Evolutionary conservation across 2,797 vertebrate species (phyloP).

Genomic region (Microctenopoma steveboyesi): DNA sequence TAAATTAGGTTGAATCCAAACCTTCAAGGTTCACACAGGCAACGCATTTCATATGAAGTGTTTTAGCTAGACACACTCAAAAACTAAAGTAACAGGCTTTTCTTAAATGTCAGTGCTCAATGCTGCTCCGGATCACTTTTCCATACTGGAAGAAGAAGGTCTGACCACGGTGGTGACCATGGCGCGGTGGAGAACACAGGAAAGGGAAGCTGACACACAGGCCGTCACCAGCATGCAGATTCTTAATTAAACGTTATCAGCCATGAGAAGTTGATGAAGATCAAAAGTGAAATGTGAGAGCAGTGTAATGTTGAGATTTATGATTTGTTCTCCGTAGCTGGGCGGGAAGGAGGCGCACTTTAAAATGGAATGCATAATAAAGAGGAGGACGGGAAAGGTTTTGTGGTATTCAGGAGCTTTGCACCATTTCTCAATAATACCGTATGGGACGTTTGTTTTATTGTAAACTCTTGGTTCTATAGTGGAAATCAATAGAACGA

Average conservation of each 20-base stretch:
- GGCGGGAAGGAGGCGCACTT: background rate
- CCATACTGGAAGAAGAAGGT: too few species aligned
- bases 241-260: background rate
- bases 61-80: too few species aligned
- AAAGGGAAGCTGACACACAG: too few species aligned
- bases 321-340: background rate
- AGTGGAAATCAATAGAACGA: slow-evolving; percentile 8
- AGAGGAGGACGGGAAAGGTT: background rate
- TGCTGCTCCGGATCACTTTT: too few species aligned
- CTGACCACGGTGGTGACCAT: too few species aligned
- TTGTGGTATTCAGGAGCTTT: background rate
- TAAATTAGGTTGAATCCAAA: too few species aligned
- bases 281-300: background rate
- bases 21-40: too few species aligned
- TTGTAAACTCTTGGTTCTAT: background rate
- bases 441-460: background rate
- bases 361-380: background rate
- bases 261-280: background rate
- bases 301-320: background rate
- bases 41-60: too few species aligned
- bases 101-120: too few species aligned
- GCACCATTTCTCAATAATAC: background rate
- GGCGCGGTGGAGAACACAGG: too few species aligned
- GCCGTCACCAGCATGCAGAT: too few species aligned
- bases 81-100: too few species aligned